Conservation (phyloP, 2,888 invertebrate species). For the Rhamphomyia laevipes region DNA sequence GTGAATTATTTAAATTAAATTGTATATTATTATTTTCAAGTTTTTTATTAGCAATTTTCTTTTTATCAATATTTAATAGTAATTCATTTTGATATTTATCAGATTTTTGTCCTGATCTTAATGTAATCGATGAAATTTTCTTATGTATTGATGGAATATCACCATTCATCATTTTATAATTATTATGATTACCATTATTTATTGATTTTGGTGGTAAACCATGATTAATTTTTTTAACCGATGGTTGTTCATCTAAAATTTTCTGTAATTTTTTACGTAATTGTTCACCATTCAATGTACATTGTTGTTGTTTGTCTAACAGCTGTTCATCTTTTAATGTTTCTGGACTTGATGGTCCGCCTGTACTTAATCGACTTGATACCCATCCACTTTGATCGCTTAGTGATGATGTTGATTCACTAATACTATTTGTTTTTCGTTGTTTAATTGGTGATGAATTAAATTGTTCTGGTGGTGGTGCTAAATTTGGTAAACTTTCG, state of each 20-base stretch:
- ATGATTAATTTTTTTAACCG: neutral
- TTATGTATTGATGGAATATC: constrained; percentile 25
- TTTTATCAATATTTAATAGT: constrained; percentile 13
- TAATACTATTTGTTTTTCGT: constrained; percentile 34
- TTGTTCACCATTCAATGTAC: constrained; percentile 51
- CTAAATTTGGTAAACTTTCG: constrained; percentile 61
- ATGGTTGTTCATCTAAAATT: constrained; percentile 36
- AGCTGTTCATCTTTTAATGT: constrained; percentile 24
- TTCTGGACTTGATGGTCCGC: constrained; percentile 50
- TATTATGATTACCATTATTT: constrained; percentile 16
- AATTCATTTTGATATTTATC: constrained; percentile 22
- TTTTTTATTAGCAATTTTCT: constrained; percentile 24
- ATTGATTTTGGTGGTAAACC: constrained; percentile 4
- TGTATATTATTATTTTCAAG: too few relatives aligned
- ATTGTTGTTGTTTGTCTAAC: constrained; percentile 16
- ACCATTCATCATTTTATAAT: constrained; percentile 13
- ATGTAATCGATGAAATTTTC: constrained; percentile 29
- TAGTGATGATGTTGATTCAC: constrained; percentile 51
- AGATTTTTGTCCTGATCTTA: constrained; percentile 28
- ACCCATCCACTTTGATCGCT: constrained; percentile 86
- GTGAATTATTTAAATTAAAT: too few relatives aligned
- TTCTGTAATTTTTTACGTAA: constrained; percentile 52
- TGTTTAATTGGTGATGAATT: constrained; percentile 42
- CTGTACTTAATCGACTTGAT: constrained; percentile 58
- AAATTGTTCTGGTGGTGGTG: constrained; percentile 50